phyloP scores from a whole-genome alignment of 2,113 vertebrate species.

The Anguilla japonica region DNA sequence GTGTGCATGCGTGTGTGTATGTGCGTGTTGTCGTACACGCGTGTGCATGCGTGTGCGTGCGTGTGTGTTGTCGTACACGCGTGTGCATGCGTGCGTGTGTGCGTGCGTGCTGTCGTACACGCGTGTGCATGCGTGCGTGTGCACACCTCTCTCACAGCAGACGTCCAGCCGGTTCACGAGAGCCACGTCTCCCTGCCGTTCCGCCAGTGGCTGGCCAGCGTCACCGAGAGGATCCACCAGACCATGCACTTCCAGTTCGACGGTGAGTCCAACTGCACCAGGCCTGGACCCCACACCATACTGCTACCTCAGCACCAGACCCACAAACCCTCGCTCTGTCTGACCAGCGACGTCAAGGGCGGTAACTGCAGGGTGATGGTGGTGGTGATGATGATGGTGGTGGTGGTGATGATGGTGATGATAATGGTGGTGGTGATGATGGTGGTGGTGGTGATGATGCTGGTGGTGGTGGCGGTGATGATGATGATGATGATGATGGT shows the following conservation, averaged over 20 bases:
- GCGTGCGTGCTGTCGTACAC: not conserved
- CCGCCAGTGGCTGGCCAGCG: conserved; percentile 85
- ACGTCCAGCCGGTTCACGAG: conserved; percentile 78
- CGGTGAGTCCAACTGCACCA: conserved; percentile 63
- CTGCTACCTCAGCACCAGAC: too few relatives aligned
- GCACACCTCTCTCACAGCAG: conserved; percentile 58
- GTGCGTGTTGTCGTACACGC: not conserved
- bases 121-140: not conserved
- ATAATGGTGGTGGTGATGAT: too few relatives aligned
- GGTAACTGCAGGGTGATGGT: too few relatives aligned
- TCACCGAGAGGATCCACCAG: conserved; percentile 89
- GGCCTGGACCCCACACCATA: too few relatives aligned
- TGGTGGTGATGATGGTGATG: too few relatives aligned
- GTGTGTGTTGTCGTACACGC: not conserved
- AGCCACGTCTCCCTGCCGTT: conserved; percentile 78
- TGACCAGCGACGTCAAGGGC: too few relatives aligned
- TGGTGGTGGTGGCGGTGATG: too few relatives aligned
- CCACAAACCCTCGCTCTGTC: too few relatives aligned
- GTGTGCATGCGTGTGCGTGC: not conserved
- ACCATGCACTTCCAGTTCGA: conserved; percentile 92
- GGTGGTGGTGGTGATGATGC: too few relatives aligned
- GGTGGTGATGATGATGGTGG: too few relatives aligned
- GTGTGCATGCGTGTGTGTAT: not conserved
- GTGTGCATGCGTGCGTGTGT: not conserved
- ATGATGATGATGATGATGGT: too few relatives aligned